Evolutionary conservation across 53 echinoderm and acorn worm genomes (phyloP), one percentile per base, ranked within the genome.

Genomic region (Stichopus horrens): DNA sequence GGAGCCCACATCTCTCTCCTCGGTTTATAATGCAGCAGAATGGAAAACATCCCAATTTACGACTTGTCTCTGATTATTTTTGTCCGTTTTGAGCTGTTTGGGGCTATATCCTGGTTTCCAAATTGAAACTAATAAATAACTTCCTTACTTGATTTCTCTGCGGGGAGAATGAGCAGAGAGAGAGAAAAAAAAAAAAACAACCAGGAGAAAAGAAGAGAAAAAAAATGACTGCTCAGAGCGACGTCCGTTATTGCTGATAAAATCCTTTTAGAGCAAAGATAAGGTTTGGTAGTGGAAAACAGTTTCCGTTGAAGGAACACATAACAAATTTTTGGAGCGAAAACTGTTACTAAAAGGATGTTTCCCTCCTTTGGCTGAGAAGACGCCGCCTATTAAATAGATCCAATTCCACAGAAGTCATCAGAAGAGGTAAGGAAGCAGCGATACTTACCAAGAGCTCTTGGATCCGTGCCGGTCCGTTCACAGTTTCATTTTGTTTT

Each of bases 71-170:
- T 81, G 81, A 81, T 81, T 81, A 81, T 81, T 81, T 81, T 81
- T 81, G 81, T 81, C 81, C 81, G 57, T 81, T 81, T 81, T 81
- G 81, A 81, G 81, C 81, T 81, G 81, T 81, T 81, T 81, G 81
- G 81, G 81, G 57, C 81, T 57, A 81, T 81, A 81, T 81, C 81
- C 56, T 81, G 81, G 81, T 81, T 81, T 81, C 81, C 81, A 81
- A 81, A 81, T 81, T 81, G 81, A 81, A 81, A 81, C 81, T 81
- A 81, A 81, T 81, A 81, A 81, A 81, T 81, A 81, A 81, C 81
- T 81, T 81, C 81, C 81, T 57, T 57, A 23, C 57, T 81, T 81
- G 81, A 81, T 81, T 81, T 81, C 81, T 81, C 81, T 81, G 81
- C 81, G 81, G 81, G 76, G 81, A 37, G 37, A 37, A 37, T 37